Evolutionary conservation across 2,888 invertebrate genomes (phyloP).

Genomic region (Lordiphosa fenestrarum): DNA sequence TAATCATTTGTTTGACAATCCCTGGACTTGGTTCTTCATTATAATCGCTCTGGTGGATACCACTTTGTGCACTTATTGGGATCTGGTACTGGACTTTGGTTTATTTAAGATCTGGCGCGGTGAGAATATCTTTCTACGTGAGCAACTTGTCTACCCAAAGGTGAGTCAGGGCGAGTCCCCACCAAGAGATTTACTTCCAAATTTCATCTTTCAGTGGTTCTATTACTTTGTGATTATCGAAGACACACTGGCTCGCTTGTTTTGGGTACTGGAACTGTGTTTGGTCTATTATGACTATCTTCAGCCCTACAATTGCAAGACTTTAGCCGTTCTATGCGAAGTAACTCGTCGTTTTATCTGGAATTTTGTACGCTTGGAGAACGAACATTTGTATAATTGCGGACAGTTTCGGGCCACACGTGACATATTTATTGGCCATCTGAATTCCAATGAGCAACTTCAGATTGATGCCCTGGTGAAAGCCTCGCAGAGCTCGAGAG

Average conservation of each 20-base stretch:
- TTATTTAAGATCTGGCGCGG: background rate
- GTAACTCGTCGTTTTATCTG: slow-evolving; percentile 95
- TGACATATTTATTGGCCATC: slow-evolving; percentile 84
- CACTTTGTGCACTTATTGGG: background rate
- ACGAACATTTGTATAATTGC: slow-evolving; percentile 98
- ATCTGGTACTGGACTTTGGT: background rate
- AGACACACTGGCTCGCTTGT: slow-evolving; percentile 93
- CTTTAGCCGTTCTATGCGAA: slow-evolving; percentile 89
- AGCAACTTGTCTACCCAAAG: background rate
- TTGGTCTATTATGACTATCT: slow-evolving; percentile 87
- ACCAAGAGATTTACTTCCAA: background rate
- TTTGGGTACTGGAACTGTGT: slow-evolving; percentile 92
- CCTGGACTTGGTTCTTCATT: background rate
- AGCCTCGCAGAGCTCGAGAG: background rate
- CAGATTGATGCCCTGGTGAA: background rate
- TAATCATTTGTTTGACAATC: background rate
- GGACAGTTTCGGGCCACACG: slow-evolving; percentile 97
- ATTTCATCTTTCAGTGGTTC: slow-evolving; percentile 82
- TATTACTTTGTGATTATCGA: slow-evolving; percentile 96
- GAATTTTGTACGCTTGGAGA: slow-evolving; percentile 99
- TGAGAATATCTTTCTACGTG: slow-evolving; percentile 2
- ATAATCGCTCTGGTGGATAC: too few species aligned
- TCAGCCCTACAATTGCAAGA: slow-evolving; percentile 87
- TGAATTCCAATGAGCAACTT: background rate
- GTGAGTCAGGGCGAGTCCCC: background rate